Base-by-base conservation (phyloP, 2,888 invertebrate genomes). In the Entomobrya proxima region DNA sequence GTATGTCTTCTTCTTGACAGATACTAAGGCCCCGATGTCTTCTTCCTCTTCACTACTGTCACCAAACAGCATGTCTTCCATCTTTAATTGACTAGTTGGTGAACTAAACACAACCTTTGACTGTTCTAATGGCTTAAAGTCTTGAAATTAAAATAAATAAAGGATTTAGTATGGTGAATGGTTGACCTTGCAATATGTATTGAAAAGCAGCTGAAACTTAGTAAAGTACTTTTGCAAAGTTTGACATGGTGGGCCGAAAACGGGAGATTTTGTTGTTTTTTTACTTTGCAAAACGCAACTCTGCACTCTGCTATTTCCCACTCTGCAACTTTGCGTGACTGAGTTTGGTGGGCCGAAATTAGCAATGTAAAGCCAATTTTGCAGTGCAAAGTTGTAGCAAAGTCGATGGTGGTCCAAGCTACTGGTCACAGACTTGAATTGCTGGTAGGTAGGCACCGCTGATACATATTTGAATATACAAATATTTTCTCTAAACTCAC, bases 11-110 rank as follows among this genome's bases (percentile, higher is more conserved):
- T 50, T 74, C 0, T 1, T 9, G 4, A 4, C n/a, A 13, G 15
- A 2, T 21, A 7, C 7, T 0, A 1, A n/a, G n/a, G n/a, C 5
- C 6, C 6, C 30, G 27, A 47, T 50, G 9, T 47, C 15, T 18
- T 74, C 74, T 21, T 74, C 69, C 27, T n/a, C n/a, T n/a, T 55
- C 55, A 21, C 44, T 52, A 74, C 74, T 50, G 24, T 11, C 40
- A 69, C 44, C 21, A n/a, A n/a, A n/a, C n/a, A n/a, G n/a, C 37
- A 32, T 37, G 55, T 11, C 2, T 4, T 58, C 7, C 55, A 15
- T 55, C 24, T 18, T 2, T 18, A 27, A 30, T 6, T 15, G 15
- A 40, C 44, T 40, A 40, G 15, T 40, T n/a, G n/a, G n/a, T n/a
- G n/a, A n/a, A n/a, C n/a, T n/a, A n/a, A n/a, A n/a, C n/a, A n/a